Conservation (phyloP, 2,797 vertebrate genomes). For the Merluccius polli region DNA sequence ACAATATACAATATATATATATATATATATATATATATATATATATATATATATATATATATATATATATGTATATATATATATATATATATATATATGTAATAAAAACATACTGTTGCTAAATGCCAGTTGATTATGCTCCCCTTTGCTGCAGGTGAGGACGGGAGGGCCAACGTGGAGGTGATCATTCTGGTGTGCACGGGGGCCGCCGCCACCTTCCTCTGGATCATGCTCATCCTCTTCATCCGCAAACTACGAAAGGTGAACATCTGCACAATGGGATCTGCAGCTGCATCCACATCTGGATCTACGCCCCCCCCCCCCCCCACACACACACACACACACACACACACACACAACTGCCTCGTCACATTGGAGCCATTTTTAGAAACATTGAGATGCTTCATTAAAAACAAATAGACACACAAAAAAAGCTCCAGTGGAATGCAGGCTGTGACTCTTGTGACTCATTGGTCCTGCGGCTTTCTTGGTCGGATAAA, state of each 20-base stretch:
- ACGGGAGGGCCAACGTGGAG: constrained; percentile 85
- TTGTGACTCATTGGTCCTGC: constrained; percentile 19
- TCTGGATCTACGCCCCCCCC: background rate
- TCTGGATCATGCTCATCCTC: constrained; percentile 92
- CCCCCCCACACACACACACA: no score
- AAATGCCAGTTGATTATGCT: background rate
- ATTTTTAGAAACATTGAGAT: background rate
- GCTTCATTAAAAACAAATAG: background rate
- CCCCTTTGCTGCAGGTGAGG: constrained; percentile 71
- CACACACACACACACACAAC: background rate
- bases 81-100: background rate
- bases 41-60: no score
- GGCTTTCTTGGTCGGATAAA: constrained; percentile 21
- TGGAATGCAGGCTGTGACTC: constrained; percentile 3
- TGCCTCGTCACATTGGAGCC: background rate
- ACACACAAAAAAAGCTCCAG: background rate
- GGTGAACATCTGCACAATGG: constrained; percentile 60
- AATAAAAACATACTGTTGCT: background rate
- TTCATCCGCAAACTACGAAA: constrained; percentile 91
- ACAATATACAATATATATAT: background rate
- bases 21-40: background rate
- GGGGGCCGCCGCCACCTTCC: constrained; percentile 86
- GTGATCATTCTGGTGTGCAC: constrained; percentile 91
- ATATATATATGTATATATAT: background rate
- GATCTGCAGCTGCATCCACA: background rate